Evolutionary conservation across 1,140 invertebrate genomes (phyloP).

Genomic region (Brachystomella parvula): DNA sequence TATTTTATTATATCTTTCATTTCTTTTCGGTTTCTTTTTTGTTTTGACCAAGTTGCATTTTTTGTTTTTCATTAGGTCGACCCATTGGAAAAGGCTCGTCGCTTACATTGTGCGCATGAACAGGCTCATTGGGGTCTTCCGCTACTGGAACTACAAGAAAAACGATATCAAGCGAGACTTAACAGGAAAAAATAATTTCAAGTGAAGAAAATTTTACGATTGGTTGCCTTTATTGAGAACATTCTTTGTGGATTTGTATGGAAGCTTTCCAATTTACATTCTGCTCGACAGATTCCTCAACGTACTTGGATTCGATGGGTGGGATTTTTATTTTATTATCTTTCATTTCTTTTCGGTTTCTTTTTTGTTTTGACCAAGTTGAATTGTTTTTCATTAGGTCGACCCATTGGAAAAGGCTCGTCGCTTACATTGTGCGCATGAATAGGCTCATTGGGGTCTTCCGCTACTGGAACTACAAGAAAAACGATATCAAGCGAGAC

Average conservation of each 20-base stretch:
- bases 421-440: background rate
- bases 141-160: conserved; percentile 6
- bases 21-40: background rate
- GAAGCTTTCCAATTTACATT: conserved; percentile 15
- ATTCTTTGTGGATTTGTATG: conserved; percentile 13
- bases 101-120: conserved; percentile 6
- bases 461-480: conserved; percentile 4
- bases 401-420: too few species aligned
- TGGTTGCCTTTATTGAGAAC: too few species aligned
- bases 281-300: conserved; percentile 12
- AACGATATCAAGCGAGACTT: background rate
- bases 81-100: too few species aligned
- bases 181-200: conserved; percentile 11
- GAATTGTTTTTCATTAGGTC: too few species aligned
- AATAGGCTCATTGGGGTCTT: conserved; percentile 10
- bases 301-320: background rate
- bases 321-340: background rate
- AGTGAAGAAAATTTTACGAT: conserved; percentile 6
- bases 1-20: background rate
- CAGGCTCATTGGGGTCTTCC: background rate
- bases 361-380: too few species aligned
- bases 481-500: background rate
- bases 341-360: background rate
- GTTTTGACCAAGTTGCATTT: too few species aligned
- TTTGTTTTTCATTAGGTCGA: too few species aligned